These are phyloP conservation scores for Nemotelus nigrinus DNA, from an alignment of 2,888 invertebrate genomes.

Conservation along the genomic window DNA sequence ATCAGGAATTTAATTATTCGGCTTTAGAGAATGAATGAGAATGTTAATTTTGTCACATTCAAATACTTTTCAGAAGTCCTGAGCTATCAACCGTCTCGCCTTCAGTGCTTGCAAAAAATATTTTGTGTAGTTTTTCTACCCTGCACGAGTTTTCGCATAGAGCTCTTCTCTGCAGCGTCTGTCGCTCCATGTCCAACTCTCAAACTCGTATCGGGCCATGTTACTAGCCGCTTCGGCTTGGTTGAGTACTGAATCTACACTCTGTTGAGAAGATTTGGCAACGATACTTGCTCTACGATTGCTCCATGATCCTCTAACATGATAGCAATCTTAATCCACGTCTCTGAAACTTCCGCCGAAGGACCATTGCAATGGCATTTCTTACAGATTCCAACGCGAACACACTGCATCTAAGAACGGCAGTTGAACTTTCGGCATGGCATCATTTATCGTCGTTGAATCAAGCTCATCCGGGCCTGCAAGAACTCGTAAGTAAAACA, in stretches of 20 bases:
- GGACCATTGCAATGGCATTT: slow-evolving; percentile 87
- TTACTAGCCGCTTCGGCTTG: slow-evolving; percentile 98
- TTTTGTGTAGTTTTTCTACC: slow-evolving; percentile 83
- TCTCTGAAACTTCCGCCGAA: slow-evolving; percentile 76
- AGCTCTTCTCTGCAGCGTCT: slow-evolving; percentile 89
- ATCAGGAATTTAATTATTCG: slow-evolving; percentile 80
- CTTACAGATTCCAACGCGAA: slow-evolving; percentile 87
- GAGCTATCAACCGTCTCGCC: slow-evolving; percentile 84
- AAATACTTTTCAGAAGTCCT: slow-evolving; percentile 88
- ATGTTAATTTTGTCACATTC: slow-evolving; percentile 72
- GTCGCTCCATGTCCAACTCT: slow-evolving; percentile 75
- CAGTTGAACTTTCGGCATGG: slow-evolving; percentile 68
- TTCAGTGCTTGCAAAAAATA: slow-evolving; percentile 92
- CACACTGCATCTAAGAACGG: slow-evolving; percentile 66
- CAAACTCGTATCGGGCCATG: slow-evolving; percentile 95
- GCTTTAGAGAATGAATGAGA: slow-evolving; percentile 80
- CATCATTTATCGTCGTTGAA: slow-evolving; percentile 79
- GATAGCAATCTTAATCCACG: slow-evolving; percentile 81
- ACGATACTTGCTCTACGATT: slow-evolving; percentile 71
- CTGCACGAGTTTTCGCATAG: slow-evolving; percentile 81
- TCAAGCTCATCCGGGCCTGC: slow-evolving; percentile 77
- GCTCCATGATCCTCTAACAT: slow-evolving; percentile 81
- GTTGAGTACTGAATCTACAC: slow-evolving; percentile 92
- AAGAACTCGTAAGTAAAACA: slow-evolving; percentile 6
- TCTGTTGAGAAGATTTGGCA: slow-evolving; percentile 90